Evolutionary conservation across 1,140 invertebrate species (phyloP).

Genomic region (Orius laevigatus): DNA sequence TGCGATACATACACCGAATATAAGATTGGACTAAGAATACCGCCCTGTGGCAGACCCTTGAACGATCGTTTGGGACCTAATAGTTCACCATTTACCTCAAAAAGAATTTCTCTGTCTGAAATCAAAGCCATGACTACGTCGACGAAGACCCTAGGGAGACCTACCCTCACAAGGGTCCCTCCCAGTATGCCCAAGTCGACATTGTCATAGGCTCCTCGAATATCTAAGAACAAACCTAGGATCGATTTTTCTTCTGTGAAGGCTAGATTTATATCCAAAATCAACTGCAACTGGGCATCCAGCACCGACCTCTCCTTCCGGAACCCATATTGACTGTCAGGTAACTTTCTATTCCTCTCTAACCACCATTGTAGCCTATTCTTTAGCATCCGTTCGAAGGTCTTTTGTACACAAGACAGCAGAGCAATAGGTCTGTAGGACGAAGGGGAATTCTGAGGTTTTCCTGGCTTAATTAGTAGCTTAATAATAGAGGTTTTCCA

Average conservation of each 20-base stretch:
- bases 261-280: not conserved
- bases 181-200: not conserved
- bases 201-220: not conserved
- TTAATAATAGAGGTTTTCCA: no score
- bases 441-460: not conserved
- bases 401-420: constrained; percentile 3
- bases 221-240: not conserved
- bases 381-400: constrained; percentile 3
- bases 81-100: not conserved
- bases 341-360: not conserved
- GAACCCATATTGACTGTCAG: constrained; percentile 2
- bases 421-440: constrained; percentile 1
- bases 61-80: not conserved
- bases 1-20: not conserved
- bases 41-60: constrained; percentile 3
- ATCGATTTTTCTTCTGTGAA: not conserved
- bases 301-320: not conserved
- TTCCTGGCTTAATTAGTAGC: not conserved
- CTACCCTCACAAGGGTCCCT: not conserved
- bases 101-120: not conserved
- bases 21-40: not conserved
- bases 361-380: constrained; percentile 5
- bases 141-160: not conserved
- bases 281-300: not conserved
- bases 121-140: not conserved